These are phyloP conservation scores for Microcebus griseorufus DNA, from an alignment of 2,113 vertebrate species.

Conservation along the genomic window DNA sequence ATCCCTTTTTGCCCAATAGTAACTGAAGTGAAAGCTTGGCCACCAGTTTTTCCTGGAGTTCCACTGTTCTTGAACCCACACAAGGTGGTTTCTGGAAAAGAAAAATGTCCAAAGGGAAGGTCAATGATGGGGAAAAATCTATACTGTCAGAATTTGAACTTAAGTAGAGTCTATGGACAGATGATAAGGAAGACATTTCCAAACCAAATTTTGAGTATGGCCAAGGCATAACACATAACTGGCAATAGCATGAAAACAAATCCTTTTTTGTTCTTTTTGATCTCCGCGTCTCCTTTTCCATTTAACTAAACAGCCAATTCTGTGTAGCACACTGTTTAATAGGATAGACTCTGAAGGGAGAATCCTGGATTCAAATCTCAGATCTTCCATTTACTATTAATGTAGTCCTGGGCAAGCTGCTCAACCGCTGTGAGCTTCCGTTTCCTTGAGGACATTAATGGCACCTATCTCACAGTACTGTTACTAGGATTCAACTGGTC, in stretches of 20 bases:
- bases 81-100: conserved; percentile 73
- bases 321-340: not conserved
- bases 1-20: conserved; percentile 86
- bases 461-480: not conserved
- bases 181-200: not conserved
- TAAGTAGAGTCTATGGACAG: not conserved
- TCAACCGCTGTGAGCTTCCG: not conserved
- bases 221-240: not conserved
- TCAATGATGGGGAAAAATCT: not conserved
- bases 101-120: conserved; percentile 11
- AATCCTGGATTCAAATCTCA: not conserved
- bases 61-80: conserved; percentile 86
- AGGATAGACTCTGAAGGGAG: not conserved
- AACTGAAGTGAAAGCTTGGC: conserved; percentile 92
- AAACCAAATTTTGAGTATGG: not conserved
- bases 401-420: not conserved
- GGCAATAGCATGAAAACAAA: not conserved
- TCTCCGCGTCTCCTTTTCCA: not conserved
- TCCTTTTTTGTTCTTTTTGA: not conserved
- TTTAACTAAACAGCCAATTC: not conserved
- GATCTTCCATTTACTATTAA: not conserved
- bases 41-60: conserved; percentile 90
- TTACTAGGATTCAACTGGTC: not conserved
- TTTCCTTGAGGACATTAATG: not conserved
- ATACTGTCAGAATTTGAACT: accelerated